Conservation (phyloP, 1,140 invertebrate species). For the Dolichoris vasculosae region DNA sequence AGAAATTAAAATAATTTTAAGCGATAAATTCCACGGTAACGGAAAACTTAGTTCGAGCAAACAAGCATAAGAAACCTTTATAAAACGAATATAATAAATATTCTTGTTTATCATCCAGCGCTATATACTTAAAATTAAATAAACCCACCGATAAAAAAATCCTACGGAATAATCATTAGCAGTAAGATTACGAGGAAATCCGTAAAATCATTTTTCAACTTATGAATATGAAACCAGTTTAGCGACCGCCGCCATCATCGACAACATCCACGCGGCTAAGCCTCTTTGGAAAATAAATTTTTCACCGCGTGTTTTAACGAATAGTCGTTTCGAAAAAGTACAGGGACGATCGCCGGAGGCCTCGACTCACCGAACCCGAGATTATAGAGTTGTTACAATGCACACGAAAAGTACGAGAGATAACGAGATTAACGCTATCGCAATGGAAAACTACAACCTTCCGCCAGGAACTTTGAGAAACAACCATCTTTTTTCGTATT, state of each 20-base stretch:
- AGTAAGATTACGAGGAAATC: conserved; percentile 16
- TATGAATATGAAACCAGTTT: conserved; percentile 30
- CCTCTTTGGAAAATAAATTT: conserved; percentile 21
- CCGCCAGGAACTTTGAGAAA: too few species aligned
- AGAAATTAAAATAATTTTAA: neutral
- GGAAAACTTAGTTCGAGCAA: neutral
- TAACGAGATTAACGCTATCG: conserved; percentile 25
- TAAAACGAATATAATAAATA: neutral
- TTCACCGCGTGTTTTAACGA: conserved; percentile 2
- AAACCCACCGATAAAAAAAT: neutral
- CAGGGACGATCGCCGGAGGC: neutral
- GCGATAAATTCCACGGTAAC: neutral
- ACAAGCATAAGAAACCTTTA: neutral
- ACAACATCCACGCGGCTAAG: neutral
- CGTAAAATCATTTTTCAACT: conserved; percentile 18
- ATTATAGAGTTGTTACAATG: neutral
- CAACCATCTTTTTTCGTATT: too few species aligned
- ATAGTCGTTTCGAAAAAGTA: neutral
- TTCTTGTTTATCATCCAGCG: neutral
- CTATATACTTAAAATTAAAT: conserved; percentile 7
- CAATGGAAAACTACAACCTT: neutral
- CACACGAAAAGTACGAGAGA: neutral
- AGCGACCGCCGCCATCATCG: neutral
- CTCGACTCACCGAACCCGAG: neutral
- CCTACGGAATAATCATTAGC: conserved; percentile 10